These are phyloP conservation scores for Acropternis orthonyx DNA, from an alignment of 2,797 vertebrate species.

Conservation along the genomic window DNA sequence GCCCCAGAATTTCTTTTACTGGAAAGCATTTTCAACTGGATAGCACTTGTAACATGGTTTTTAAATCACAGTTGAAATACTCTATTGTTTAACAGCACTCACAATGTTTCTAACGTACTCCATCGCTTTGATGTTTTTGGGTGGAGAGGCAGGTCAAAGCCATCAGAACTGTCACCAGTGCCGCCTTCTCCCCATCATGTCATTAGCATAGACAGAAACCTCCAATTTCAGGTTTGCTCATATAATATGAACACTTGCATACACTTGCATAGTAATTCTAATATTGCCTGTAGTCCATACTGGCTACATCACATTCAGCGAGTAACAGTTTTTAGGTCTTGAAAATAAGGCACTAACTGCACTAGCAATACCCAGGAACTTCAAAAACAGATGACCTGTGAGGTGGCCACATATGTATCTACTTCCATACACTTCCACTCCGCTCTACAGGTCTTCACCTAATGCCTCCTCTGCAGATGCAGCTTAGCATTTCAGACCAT, in stretches of 20 bases:
- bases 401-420: not conserved
- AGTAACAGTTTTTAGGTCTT: not conserved
- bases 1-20: not conserved
- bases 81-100: not conserved
- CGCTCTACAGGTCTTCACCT: not conserved
- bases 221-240: not conserved
- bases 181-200: not conserved
- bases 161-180: not conserved
- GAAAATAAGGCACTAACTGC: not conserved
- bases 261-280: not conserved
- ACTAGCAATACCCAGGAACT: not conserved
- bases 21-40: not conserved
- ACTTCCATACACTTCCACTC: not conserved
- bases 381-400: not conserved
- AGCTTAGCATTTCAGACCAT: not conserved
- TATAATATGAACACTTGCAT: fast-evolving
- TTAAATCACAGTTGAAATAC: not conserved
- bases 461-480: not conserved
- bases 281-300: not conserved
- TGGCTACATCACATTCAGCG: not conserved
- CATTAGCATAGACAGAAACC: not conserved
- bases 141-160: not conserved
- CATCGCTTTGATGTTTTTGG: not conserved
- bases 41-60: not conserved
- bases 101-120: not conserved